Evolutionary conservation across 2,797 vertebrate species (phyloP), one percentile per base, ranked within the genome.

Genomic region (Antennarius maculatus): DNA sequence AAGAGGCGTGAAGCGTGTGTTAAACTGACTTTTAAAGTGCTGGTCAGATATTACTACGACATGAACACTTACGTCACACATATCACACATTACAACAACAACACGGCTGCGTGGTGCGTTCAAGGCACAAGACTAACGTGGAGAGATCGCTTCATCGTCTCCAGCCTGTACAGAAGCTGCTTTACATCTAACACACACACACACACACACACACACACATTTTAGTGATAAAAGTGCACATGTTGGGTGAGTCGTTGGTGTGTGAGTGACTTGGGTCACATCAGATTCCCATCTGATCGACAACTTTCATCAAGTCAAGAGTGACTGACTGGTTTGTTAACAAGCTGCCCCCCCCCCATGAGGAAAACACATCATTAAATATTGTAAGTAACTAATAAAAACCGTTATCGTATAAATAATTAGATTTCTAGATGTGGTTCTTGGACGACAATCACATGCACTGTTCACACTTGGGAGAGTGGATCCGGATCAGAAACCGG

Each of bases 251-350:
- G 28, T 64, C 3, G 0, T 54, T 81, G 60, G 61, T 43, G 73
- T 54, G 69, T 63, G 66, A 16, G 82, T 85, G 89, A 89, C 91
- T 89, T 83, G 60, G 90, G 88, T 91, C 92, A 46, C 57, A 89
- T 88, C 92, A 89, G 91, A 93, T 93, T 94, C 92, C 92, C 92
- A 94, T 92, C 92, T 89, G 89, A 89, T 85, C 51, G 89, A 91
- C 90, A 69, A 64, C 81, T 83, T 78, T 61, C 27, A 46, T 87
- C 69, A 88, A 91, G 89, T 89, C 92, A 90, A 23, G 85, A 51
- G 42, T 43, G 28, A 50, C 56, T 52, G 49, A 59, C 43, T 29
- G 37, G 54, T 10, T 7, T 63, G 58, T 55, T 39, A 23, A 5
- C 17, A 62, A 43, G 15, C 23, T 34, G 51, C 28, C 78, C 71